Percentiles rank a stretch among this genome's conserved stretches.
phyloP scores from a whole-genome alignment of 2,113 vertebrate species.

The Phalacrocorax carbo region DNA sequence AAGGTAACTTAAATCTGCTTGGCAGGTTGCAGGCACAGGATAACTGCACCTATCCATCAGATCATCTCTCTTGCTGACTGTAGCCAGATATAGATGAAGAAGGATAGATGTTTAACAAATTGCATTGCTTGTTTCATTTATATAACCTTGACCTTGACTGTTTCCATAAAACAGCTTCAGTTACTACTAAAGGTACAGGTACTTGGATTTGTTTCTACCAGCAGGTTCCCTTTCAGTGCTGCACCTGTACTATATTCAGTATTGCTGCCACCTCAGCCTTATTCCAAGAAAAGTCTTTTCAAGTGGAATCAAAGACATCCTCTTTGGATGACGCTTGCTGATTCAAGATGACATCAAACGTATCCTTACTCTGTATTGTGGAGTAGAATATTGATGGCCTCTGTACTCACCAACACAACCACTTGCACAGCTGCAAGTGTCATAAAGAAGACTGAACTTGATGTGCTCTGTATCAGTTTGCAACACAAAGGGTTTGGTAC shows the following conservation, averaged over 20 bases:
- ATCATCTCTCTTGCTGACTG: background rate
- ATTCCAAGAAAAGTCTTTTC: background rate
- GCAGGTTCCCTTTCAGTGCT: background rate
- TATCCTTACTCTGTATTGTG: background rate
- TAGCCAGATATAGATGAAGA: background rate
- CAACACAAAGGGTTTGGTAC: background rate
- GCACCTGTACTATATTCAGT: rapidly evolving
- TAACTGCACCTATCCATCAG: background rate
- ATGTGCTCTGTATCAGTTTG: background rate
- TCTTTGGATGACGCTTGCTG: background rate
- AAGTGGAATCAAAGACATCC: background rate
- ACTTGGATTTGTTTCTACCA: background rate
- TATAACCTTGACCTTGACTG: background rate
- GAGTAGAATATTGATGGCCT: background rate
- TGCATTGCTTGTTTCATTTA: background rate
- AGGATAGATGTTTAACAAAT: background rate
- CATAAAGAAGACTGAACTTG: background rate
- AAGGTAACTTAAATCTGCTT: background rate
- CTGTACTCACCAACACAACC: background rate
- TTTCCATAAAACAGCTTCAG: background rate
- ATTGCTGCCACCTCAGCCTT: background rate
- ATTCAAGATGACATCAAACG: background rate
- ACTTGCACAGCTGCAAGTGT: background rate
- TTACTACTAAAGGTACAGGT: background rate
- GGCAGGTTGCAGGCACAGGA: background rate